phyloP scores from a whole-genome alignment of 2,797 vertebrate genomes.

The Gallinago nigripennis region DNA sequence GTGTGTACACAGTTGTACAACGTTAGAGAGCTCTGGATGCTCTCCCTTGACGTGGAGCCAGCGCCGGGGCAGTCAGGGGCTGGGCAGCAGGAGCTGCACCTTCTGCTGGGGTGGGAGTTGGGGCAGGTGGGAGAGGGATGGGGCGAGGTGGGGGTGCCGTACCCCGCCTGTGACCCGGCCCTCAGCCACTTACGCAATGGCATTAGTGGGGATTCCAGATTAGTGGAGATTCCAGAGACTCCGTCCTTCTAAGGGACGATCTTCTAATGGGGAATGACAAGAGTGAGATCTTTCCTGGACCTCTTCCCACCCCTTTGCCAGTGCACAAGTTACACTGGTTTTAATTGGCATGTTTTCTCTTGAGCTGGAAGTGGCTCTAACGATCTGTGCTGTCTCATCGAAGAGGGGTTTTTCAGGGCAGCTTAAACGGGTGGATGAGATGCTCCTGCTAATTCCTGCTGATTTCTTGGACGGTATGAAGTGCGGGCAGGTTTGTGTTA shows the following conservation, averaged over 20 bases:
- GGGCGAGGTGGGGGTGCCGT: neutral
- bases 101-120: neutral
- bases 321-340: neutral
- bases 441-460: neutral
- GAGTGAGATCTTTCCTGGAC: constrained; percentile 4
- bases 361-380: neutral
- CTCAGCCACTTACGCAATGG: neutral
- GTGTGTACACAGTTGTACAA: neutral
- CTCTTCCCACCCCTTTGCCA: neutral
- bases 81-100: neutral
- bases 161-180: constrained; percentile 14
- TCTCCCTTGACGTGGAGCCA: neutral
- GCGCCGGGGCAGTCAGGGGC: neutral
- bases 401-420: neutral
- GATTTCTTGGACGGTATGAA: neutral
- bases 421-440: neutral
- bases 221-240: constrained; percentile 52
- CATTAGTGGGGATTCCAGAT: constrained; percentile 49
- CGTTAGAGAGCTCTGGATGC: neutral
- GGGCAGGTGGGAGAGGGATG: neutral
- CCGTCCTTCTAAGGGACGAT: neutral
- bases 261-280: constrained; percentile 32
- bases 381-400: neutral
- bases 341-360: neutral
- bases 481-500: neutral